These are phyloP conservation scores for Podotricha telesiphe DNA, from an alignment of 2,888 invertebrate species.

Conservation along the genomic window DNA sequence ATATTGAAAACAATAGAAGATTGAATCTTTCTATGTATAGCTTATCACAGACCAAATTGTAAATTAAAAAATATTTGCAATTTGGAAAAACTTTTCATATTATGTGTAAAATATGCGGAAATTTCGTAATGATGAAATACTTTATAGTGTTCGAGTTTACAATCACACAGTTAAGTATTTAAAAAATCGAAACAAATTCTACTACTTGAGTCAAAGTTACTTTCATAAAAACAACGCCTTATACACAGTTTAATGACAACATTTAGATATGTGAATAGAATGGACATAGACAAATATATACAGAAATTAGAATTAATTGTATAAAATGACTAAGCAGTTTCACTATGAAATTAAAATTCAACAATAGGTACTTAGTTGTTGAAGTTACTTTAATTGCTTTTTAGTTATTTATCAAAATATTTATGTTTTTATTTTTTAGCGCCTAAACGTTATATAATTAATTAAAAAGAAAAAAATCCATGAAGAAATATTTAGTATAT, in stretches of 20 bases:
- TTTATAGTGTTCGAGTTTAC: conserved; percentile 1
- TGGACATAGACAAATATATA: conserved; percentile 1
- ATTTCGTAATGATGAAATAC: conserved; percentile 1
- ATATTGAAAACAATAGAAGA: not conserved
- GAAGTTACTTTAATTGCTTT: not conserved
- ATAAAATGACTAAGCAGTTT: not conserved
- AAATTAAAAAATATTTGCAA: not conserved
- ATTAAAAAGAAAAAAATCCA: not conserved
- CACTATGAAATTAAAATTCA: not conserved
- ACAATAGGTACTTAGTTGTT: not conserved
- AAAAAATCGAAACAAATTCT: conserved; percentile 1
- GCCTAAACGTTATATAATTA: too few relatives aligned
- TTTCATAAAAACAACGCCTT: conserved; percentile 21
- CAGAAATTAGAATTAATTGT: not conserved
- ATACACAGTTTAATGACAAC: conserved; percentile 16
- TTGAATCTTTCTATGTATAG: not conserved
- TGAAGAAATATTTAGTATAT: not conserved
- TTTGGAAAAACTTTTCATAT: not conserved
- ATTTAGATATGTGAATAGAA: conserved; percentile 12
- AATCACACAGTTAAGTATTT: conserved; percentile 8
- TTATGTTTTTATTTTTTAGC: too few relatives aligned
- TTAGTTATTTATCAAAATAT: not conserved
- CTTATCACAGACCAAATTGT: not conserved
- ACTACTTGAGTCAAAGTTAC: conserved; percentile 16
- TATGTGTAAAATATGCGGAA: not conserved